These are phyloP conservation scores for Crossaster papposus DNA, from an alignment of 53 echinoderm and acorn worm species.

Conservation along the genomic window DNA sequence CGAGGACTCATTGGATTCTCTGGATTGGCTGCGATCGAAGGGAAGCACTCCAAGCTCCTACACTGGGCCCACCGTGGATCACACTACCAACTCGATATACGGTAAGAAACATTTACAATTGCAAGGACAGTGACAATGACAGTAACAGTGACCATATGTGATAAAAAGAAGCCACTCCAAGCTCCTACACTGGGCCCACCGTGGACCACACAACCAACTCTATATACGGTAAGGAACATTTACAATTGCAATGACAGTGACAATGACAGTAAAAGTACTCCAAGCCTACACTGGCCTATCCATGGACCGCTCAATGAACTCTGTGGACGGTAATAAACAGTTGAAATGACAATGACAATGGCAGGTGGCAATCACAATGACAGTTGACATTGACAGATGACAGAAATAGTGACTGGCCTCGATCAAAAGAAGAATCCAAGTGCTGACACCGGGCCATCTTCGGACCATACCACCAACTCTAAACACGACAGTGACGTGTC, in stretches of 20 bases:
- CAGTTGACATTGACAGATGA: constrained; percentile 83
- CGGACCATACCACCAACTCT: constrained; percentile 73
- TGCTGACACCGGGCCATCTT: constrained; percentile 65
- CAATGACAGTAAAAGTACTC: constrained; percentile 53
- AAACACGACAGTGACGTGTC: background rate
- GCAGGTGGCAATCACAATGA: background rate
- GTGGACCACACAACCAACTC: constrained; percentile 77
- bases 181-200: constrained; percentile 68
- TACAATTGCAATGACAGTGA: background rate
- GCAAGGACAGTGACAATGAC: constrained; percentile 17
- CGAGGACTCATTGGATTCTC: constrained; percentile 19
- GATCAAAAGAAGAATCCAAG: constrained; percentile 62
- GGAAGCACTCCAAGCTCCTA: constrained; percentile 65
- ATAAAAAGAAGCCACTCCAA: constrained; percentile 39
- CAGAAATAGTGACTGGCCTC: constrained; percentile 66
- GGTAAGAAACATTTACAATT: constrained; percentile 32
- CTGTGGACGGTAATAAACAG: constrained; percentile 41
- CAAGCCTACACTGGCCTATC: constrained; percentile 71
- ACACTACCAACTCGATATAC: constrained; percentile 67
- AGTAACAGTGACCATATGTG: background rate
- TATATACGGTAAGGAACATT: constrained; percentile 14
- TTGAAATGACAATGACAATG: background rate
- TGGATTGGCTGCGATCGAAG: constrained; percentile 72
- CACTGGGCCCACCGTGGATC: constrained; percentile 80
- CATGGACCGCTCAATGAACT: constrained; percentile 77